Evolutionary conservation across 2,797 vertebrate species (phyloP), one percentile per base, ranked within the genome.

Genomic region (Anas capensis): DNA sequence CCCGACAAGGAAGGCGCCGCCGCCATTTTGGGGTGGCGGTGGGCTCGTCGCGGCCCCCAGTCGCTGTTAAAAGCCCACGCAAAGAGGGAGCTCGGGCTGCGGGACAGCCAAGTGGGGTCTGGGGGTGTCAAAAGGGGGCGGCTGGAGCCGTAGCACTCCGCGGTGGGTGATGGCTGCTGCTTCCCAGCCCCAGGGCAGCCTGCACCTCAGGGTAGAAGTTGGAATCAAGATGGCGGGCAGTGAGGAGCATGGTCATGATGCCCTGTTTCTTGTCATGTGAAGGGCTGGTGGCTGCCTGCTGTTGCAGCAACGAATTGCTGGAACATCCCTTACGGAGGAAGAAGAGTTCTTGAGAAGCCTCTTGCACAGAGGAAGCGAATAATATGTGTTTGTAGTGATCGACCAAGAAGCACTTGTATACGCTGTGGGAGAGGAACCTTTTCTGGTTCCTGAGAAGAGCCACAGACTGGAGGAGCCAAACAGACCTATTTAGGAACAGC

Each of bases 161-260:
- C 10, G 20, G 9, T 18, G 26, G 34, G 15, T 38, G 60, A 9
- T 5, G 10, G 36, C 60, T 40, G 36, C 26, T 18, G 11, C 36
- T 27, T 61, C 36, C 11, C 12, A 11, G 60, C 11, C 26, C 26
- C 26, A 6, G 12, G 29, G 48, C 16, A 4, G 5, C 29, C 12
- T 48, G 21, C 48, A 8, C 21, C 23, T 24, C 48, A 24, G 3
- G 38, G 13, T 14, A 27, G 11, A 3, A 7, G 8, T 2, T 12
- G 60, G 31, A 36, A 8, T 4, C 6, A 8, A 62, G 51, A 2
- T 38, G 42, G 44, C 14, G 3, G 53, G 60, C 2, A 13, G 46
- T 0, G 4, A 18, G 56, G 48, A 16, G 16, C 11, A 1, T 0
- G 29, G 60, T 38, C 5, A 1, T 4, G 66, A 3, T 23, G 5